These are phyloP conservation scores for Thaleichthys pacificus DNA, from an alignment of 2,797 vertebrate genomes.

Conservation along the genomic window DNA sequence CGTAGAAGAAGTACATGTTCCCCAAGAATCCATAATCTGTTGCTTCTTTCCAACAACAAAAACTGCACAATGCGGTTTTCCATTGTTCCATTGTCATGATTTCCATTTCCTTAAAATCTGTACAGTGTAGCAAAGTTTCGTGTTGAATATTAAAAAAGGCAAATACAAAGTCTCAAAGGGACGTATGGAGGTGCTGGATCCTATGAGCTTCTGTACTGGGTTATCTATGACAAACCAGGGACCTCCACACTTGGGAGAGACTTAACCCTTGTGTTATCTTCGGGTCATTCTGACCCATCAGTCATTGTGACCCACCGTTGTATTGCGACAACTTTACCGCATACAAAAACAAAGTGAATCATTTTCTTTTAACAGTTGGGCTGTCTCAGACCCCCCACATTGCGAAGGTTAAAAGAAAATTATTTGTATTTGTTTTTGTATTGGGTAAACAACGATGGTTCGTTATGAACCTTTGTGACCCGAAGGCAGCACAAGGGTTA, in stretches of 20 bases:
- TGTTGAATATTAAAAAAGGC: constrained; percentile 42
- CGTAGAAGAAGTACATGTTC: neutral
- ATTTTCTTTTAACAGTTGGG: too few relatives aligned
- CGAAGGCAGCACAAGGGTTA: too few relatives aligned
- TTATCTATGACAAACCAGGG: constrained; percentile 30
- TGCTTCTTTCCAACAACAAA: constrained; percentile 36
- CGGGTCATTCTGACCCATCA: too few relatives aligned
- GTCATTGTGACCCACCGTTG: too few relatives aligned
- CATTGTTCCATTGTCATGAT: constrained; percentile 20
- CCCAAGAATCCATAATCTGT: constrained; percentile 1
- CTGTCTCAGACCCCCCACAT: too few relatives aligned
- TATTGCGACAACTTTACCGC: too few relatives aligned
- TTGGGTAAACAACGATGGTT: too few relatives aligned
- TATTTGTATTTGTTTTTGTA: too few relatives aligned
- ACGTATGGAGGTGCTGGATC: constrained; percentile 8
- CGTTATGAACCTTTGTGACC: too few relatives aligned
- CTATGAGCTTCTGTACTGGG: neutral
- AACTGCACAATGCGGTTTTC: constrained; percentile 2
- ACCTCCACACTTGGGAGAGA: constrained; percentile 7
- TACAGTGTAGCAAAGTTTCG: constrained; percentile 59
- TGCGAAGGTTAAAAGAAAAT: too few relatives aligned
- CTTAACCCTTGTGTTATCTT: too few relatives aligned
- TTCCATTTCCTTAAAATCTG: constrained; percentile 52
- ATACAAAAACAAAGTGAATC: too few relatives aligned
- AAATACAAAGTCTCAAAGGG: constrained; percentile 32